phyloP scores from a whole-genome alignment of 1,140 invertebrate genomes.

The Drosophila orosa region DNA sequence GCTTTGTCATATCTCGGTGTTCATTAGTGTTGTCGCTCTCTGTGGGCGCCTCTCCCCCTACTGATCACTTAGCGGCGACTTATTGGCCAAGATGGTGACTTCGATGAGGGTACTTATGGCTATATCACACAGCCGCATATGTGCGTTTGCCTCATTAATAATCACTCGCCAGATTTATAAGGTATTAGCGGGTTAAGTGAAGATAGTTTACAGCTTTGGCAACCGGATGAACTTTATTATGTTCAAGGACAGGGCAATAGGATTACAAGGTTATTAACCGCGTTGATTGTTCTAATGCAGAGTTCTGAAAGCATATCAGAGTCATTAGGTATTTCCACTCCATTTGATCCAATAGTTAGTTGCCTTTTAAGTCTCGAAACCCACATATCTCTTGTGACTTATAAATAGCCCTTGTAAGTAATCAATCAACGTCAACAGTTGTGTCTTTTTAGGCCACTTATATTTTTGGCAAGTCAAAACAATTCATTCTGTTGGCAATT shows the following conservation, averaged over 20 bases:
- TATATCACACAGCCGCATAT: slow-evolving; percentile 20
- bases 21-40: slow-evolving; percentile 73
- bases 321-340: background rate
- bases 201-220: slow-evolving; percentile 29
- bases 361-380: slow-evolving; percentile 10
- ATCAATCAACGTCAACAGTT: slow-evolving; percentile 11
- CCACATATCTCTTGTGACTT: slow-evolving; percentile 5
- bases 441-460: background rate
- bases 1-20: slow-evolving; percentile 69
- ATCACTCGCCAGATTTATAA: slow-evolving; percentile 66
- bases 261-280: slow-evolving; percentile 20
- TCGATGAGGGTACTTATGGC: slow-evolving; percentile 52
- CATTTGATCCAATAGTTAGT: background rate
- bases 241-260: slow-evolving; percentile 9
- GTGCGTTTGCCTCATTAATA: slow-evolving; percentile 54
- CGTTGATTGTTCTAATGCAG: background rate
- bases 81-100: slow-evolving; percentile 59
- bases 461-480: background rate
- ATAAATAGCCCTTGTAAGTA: background rate
- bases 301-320: background rate
- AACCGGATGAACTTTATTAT: slow-evolving; percentile 16
- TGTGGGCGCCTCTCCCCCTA: slow-evolving; percentile 61
- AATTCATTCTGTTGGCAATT: background rate
- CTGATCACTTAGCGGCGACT: slow-evolving; percentile 67
- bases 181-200: slow-evolving; percentile 56